Percentiles rank a stretch among this genome's conserved stretches.
Evolutionary conservation across 1,140 invertebrate species (phyloP).

Genomic region (Popillia japonica): DNA sequence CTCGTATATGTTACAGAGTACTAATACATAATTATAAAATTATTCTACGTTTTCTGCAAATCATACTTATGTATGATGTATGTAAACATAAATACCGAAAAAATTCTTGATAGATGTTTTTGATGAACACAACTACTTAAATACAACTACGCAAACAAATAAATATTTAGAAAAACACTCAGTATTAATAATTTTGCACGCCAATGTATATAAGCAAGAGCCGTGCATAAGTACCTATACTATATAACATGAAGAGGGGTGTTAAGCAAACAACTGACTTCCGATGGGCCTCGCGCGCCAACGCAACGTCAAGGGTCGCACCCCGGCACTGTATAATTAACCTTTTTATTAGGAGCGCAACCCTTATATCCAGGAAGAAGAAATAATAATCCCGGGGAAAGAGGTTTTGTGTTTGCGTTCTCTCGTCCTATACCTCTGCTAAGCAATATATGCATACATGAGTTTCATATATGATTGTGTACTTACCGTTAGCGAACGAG

Average conservation of each 20-base stretch:
- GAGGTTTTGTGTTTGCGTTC: constrained; percentile 46
- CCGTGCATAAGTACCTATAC: constrained; percentile 15
- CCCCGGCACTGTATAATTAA: constrained; percentile 50
- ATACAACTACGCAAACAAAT: no score
- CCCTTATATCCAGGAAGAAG: constrained; percentile 51
- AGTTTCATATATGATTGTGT: background rate
- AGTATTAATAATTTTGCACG: background rate
- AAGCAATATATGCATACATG: background rate
- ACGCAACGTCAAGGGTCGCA: constrained; percentile 43
- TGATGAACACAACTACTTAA: no score
- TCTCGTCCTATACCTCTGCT: background rate
- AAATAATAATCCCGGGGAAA: constrained; percentile 50
- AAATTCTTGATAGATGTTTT: no score
- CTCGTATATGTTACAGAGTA: no score
- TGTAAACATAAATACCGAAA: no score
- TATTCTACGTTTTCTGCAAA: no score
- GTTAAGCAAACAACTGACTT: constrained; percentile 50
- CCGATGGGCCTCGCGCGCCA: constrained; percentile 44
- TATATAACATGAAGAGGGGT: constrained; percentile 36
- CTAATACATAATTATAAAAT: no score
- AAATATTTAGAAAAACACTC: background rate
- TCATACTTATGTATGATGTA: no score
- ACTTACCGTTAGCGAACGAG: background rate
- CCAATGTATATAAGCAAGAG: background rate
- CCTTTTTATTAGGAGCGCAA: constrained; percentile 50